Base-by-base conservation (phyloP, 64 coral and sea anemone genomes). In the Montipora capricornis region DNA sequence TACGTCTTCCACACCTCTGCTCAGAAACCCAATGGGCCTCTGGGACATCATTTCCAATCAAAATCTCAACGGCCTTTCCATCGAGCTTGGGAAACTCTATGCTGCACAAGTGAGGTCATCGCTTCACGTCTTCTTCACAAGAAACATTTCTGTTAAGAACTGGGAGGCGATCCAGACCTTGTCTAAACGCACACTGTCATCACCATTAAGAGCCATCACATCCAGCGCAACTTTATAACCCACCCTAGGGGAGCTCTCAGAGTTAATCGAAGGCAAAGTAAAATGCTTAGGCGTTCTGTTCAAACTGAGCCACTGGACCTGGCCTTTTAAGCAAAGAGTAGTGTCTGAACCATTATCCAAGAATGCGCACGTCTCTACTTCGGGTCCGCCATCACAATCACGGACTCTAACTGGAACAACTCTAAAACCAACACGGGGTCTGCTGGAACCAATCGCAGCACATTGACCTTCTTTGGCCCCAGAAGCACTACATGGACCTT, bases 1-100 rank as follows among this genome's bases (percentile, higher is more conserved):
- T 75, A 49, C 71, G 66, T 83, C 75, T 71, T 15, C 90, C 90
- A 74, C 64, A 69, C 8, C 79, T 44, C 69, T 83, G 47, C 17
- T 92, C 79, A 26, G 73, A 57, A 16, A 83, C 68, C 80, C 79
- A 83, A 48, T 83, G 90, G 12, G 50, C 79, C 71, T 81, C 90
- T 44, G 90, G 79, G 19, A 78, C 67, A 83, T 92, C 79, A 50
- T 75, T 81, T 24, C 90, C 90, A 17, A 83, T 92, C 26, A 92
- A 77, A 19, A 92, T 81, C 17, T 26, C 20, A 44, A 83, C 50
- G 17, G 82, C 81, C 26, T 47, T 45, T 29, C 26, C 26, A 29
- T 29, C 26, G 26, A 83, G 62, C 68, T 50, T 75, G 12, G 66
- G 79, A 17, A 92, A 82, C 7, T 81, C 22, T 16, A 89, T 57